Evolutionary conservation across 2,888 invertebrate genomes (phyloP).

Genomic region (Rhamphomyia laevipes): DNA sequence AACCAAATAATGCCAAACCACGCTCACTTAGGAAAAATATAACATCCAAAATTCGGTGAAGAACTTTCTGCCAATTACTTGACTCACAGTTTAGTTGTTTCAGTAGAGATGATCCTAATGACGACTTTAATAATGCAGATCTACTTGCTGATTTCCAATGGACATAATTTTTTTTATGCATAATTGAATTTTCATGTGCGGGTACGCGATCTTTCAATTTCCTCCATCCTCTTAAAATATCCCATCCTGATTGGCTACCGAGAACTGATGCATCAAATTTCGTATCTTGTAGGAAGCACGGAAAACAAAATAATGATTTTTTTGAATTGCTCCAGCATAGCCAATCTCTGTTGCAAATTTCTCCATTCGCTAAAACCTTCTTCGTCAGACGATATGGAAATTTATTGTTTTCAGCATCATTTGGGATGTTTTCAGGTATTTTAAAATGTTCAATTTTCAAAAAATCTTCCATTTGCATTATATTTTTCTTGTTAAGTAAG

Average conservation of each 20-base stretch:
- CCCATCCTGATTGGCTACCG: not conserved
- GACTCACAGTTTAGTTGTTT: not conserved
- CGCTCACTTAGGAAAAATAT: not conserved
- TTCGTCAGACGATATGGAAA: not conserved
- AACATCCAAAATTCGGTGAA: not conserved
- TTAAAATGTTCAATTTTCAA: conserved; percentile 1
- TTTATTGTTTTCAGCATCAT: not conserved
- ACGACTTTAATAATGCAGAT: not conserved
- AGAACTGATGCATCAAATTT: not conserved
- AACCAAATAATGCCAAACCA: not conserved
- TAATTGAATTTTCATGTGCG: not conserved
- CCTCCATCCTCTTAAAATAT: conserved; percentile 1
- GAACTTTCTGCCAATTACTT: not conserved
- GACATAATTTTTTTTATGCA: not conserved
- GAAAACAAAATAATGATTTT: not conserved
- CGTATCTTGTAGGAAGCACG: not conserved
- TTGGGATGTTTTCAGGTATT: not conserved
- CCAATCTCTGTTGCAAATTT: not conserved
- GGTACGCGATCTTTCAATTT: not conserved
- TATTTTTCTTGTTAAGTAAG: not conserved
- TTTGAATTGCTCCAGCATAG: not conserved
- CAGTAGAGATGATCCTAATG: not conserved
- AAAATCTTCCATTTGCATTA: not conserved
- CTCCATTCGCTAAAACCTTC: not conserved
- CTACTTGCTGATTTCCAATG: not conserved